Evolutionary conservation across 2,888 invertebrate genomes (phyloP).

Genomic region (Limenitis camilla): DNA sequence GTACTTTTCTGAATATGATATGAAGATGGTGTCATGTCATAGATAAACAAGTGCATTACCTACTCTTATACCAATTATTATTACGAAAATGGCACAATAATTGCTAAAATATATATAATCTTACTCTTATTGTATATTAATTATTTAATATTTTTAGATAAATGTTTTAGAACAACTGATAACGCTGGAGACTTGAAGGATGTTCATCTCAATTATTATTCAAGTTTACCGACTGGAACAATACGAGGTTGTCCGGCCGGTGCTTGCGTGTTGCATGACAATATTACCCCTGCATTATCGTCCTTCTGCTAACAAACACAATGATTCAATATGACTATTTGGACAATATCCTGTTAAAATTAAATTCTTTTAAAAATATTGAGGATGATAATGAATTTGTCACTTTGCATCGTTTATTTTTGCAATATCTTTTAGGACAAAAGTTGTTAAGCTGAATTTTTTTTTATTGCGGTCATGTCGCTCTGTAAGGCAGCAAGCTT

Average conservation of each 20-base stretch:
- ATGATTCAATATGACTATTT: constrained; percentile 21
- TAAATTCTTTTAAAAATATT: too few relatives aligned
- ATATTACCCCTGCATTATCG: constrained; percentile 28
- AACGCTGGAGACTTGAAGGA: constrained; percentile 29
- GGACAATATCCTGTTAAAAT: constrained; percentile 27
- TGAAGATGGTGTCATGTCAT: constrained; percentile 20
- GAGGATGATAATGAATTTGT: too few relatives aligned
- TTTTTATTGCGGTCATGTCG: too few relatives aligned
- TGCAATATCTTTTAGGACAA: too few relatives aligned
- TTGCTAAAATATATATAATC: too few relatives aligned
- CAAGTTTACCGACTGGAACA: constrained; percentile 42
- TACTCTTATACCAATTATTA: neutral
- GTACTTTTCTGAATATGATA: constrained; percentile 2
- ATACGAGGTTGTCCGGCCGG: constrained; percentile 40
- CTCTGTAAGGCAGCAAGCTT: too few relatives aligned
- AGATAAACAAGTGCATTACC: constrained; percentile 14
- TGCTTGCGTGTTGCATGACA: constrained; percentile 40
- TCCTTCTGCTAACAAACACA: constrained; percentile 16
- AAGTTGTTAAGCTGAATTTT: too few relatives aligned
- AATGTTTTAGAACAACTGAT: constrained; percentile 10
- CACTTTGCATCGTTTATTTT: too few relatives aligned
- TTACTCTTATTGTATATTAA: too few relatives aligned
- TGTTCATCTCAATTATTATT: constrained; percentile 41
- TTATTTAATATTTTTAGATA: neutral
- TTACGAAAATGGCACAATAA: neutral